These are phyloP conservation scores for Pemphredon lugubris DNA, from an alignment of 2,888 invertebrate species.

Conservation along the genomic window DNA sequence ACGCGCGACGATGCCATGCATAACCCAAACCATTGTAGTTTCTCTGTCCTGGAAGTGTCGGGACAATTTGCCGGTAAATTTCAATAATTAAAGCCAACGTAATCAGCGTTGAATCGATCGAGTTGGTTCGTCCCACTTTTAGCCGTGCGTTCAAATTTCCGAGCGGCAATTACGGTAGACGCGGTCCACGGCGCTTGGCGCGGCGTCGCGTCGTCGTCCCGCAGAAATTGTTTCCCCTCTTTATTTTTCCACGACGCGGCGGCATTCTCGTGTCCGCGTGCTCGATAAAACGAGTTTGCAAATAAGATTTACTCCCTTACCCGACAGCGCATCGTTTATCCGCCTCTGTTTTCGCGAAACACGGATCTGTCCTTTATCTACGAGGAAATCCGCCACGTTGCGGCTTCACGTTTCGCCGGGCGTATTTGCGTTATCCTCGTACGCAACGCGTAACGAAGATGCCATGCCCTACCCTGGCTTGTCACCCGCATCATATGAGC, in stretches of 20 bases:
- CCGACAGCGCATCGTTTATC: constrained; percentile 26
- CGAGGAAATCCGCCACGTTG: constrained; percentile 11
- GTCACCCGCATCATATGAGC: constrained; percentile 41
- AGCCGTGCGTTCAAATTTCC: background rate
- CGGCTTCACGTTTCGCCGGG: constrained; percentile 16
- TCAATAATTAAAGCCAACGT: constrained; percentile 14
- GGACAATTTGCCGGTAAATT: constrained; percentile 3
- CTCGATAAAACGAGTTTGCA: background rate
- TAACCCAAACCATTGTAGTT: background rate
- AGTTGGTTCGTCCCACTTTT: too few species aligned
- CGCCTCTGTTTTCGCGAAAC: constrained; percentile 43
- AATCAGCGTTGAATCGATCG: constrained; percentile 12
- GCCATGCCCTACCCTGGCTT: constrained; percentile 16
- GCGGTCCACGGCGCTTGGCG: too few species aligned
- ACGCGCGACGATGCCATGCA: background rate
- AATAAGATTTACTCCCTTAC: background rate
- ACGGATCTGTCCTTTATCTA: constrained; percentile 12
- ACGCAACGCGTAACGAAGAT: constrained; percentile 30
- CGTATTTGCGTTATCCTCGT: constrained; percentile 21
- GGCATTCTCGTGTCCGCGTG: too few species aligned
- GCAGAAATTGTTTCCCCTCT: too few species aligned
- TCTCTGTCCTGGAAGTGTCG: background rate
- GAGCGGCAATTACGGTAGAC: too few species aligned
- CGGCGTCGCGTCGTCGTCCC: too few species aligned
- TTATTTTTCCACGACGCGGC: too few species aligned